phyloP scores from a whole-genome alignment of 2,113 vertebrate genomes.

The Sapajus apella region DNA sequence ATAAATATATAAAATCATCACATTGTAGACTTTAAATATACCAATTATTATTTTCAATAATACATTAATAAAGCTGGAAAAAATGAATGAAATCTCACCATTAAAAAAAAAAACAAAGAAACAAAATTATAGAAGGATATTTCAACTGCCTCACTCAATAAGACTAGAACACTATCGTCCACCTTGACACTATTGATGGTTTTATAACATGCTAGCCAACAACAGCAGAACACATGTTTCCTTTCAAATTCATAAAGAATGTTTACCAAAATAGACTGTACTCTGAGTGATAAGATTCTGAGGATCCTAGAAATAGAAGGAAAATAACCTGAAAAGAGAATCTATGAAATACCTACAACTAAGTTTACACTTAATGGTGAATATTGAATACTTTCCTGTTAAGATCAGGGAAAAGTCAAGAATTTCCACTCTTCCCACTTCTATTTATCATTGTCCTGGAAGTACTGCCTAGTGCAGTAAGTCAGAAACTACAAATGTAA shows the following conservation, averaged over 20 bases:
- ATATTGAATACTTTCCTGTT: background rate
- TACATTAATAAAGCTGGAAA: background rate
- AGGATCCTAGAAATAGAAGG: background rate
- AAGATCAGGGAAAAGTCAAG: background rate
- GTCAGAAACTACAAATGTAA: background rate
- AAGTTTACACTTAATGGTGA: background rate
- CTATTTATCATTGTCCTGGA: background rate
- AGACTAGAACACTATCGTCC: background rate
- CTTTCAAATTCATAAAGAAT: background rate
- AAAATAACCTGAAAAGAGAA: background rate
- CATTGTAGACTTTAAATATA: background rate
- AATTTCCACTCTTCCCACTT: background rate
- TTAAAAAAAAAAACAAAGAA: background rate
- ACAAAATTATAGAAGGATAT: background rate
- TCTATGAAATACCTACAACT: background rate
- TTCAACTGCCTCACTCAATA: background rate
- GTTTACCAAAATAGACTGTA: background rate
- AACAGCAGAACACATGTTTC: background rate
- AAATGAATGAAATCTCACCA: background rate
- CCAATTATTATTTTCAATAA: background rate
- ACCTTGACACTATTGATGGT: background rate
- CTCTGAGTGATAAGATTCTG: background rate
- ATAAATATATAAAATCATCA: background rate
- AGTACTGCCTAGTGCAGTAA: background rate
- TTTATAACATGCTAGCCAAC: background rate